Percentiles rank a stretch among this genome's conserved stretches.
These are phyloP conservation scores for Leptodactylus fallax DNA, from an alignment of 2,797 vertebrate genomes.

Conservation along the genomic window DNA sequence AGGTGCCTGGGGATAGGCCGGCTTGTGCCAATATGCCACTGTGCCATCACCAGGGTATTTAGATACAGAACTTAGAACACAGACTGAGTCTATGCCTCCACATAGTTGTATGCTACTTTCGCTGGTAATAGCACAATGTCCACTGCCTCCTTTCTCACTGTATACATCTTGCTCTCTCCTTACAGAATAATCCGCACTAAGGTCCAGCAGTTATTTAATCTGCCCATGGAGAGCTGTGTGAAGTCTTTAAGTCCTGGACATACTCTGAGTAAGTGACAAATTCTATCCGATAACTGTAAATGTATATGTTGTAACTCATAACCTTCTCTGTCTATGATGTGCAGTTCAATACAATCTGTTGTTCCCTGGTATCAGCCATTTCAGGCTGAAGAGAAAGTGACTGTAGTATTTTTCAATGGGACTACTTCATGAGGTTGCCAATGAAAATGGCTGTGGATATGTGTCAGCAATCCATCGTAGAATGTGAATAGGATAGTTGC, in stretches of 20 bases:
- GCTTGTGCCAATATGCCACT: background rate
- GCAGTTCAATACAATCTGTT: background rate
- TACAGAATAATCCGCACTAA: slow-evolving; percentile 91
- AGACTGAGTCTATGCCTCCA: background rate
- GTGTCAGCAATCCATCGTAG: no score
- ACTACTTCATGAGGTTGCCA: no score
- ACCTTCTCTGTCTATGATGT: background rate
- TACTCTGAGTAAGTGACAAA: slow-evolving; percentile 82
- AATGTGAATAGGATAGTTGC: no score
- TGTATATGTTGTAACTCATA: background rate
- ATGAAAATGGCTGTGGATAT: no score
- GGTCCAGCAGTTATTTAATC: slow-evolving; percentile 91
- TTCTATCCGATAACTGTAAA: background rate
- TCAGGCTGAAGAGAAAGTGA: background rate
- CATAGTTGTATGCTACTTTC: background rate
- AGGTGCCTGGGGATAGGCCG: background rate
- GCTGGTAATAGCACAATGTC: background rate
- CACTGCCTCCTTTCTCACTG: background rate
- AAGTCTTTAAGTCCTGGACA: slow-evolving; percentile 89
- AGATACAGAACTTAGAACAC: background rate
- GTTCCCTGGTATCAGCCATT: background rate
- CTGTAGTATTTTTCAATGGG: background rate
- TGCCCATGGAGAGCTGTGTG: slow-evolving; percentile 83
- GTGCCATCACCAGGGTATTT: background rate
- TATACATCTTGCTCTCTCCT: slow-evolving; percentile 56